phyloP scores from a whole-genome alignment of 2,888 invertebrate species.

The Nowickia ferox region DNA sequence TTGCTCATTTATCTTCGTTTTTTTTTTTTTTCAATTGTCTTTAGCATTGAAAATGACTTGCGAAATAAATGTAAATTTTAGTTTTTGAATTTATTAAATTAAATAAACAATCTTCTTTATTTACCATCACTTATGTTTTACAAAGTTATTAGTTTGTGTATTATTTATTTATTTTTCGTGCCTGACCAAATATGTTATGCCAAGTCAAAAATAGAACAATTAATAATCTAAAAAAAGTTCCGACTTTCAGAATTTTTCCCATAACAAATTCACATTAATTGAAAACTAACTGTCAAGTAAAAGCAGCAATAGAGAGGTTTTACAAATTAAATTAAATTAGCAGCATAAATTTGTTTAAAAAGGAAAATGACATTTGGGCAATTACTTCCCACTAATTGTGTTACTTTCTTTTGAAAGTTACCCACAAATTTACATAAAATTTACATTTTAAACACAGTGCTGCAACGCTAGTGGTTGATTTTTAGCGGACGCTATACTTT shows the following conservation, averaged over 20 bases:
- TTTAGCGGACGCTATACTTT: too few species aligned
- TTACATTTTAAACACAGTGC: too few species aligned
- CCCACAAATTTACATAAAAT: too few species aligned
- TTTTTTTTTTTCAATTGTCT: neutral
- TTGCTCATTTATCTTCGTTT: conserved; percentile 3
- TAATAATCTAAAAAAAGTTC: neutral
- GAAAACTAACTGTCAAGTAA: too few species aligned
- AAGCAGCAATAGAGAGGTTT: too few species aligned
- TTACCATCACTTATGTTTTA: conserved; percentile 9
- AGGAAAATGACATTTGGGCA: too few species aligned
- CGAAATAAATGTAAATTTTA: conserved; percentile 5
- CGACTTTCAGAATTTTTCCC: neutral
- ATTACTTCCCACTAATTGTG: too few species aligned
- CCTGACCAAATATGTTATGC: neutral
- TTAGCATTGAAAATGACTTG: conserved; percentile 49
- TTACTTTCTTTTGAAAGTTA: too few species aligned
- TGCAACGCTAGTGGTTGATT: too few species aligned
- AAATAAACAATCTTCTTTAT: conserved; percentile 33
- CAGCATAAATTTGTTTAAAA: too few species aligned
- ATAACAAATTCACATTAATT: neutral
- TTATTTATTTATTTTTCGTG: neutral
- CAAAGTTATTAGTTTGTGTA: neutral
- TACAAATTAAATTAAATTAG: too few species aligned
- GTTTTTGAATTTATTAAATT: conserved; percentile 21
- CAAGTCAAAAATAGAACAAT: neutral